Evolutionary conservation across 2,888 invertebrate species (phyloP).

Genomic region (Nemurella pictetii): DNA sequence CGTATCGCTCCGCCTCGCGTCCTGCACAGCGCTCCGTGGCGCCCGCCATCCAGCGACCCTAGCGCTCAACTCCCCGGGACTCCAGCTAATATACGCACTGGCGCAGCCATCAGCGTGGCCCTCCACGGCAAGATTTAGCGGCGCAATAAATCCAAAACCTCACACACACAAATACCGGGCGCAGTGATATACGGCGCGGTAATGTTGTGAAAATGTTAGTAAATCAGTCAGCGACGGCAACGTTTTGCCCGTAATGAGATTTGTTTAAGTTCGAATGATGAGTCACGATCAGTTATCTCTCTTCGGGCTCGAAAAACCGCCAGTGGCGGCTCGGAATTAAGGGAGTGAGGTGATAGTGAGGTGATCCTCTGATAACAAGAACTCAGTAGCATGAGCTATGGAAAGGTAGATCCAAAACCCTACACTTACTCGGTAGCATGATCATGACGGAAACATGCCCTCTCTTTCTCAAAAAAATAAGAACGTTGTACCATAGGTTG

Average conservation of each 20-base stretch:
- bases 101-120: neutral
- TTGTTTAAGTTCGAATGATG: constrained; percentile 39
- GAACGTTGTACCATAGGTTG: no score
- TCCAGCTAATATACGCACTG: neutral
- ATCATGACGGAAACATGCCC: no score
- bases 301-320: neutral
- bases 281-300: constrained; percentile 34
- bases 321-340: no score
- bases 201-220: neutral
- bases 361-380: no score
- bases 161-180: neutral
- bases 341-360: no score
- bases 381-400: no score
- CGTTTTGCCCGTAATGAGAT: constrained; percentile 36
- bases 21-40: no score
- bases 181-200: neutral
- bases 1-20: no score
- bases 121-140: neutral
- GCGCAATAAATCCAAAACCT: neutral
- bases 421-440: no score
- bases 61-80: neutral
- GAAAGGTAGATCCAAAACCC: no score
- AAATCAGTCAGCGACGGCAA: neutral
- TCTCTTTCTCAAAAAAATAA: no score
- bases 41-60: no score